Percentiles rank a stretch among this genome's conserved stretches.
These are phyloP conservation scores for Busseola fusca DNA, from an alignment of 2,888 invertebrate genomes.

Conservation along the genomic window DNA sequence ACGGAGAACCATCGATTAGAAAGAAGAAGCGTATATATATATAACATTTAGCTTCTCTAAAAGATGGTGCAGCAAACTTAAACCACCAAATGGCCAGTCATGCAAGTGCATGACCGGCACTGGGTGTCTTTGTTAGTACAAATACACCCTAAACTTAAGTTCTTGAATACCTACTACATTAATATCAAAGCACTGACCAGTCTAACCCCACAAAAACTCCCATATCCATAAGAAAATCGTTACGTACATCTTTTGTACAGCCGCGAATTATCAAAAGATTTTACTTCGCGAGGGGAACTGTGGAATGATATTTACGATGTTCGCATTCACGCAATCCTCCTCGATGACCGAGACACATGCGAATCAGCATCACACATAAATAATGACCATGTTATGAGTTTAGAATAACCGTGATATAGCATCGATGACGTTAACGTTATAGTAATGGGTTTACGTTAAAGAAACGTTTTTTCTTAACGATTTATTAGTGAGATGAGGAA, in stretches of 20 bases:
- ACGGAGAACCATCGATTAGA: too few species aligned
- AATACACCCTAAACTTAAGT: constrained; percentile 22
- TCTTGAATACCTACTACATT: constrained; percentile 1
- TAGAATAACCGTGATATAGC: constrained; percentile 38
- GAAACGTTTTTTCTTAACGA: constrained; percentile 23
- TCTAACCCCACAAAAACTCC: constrained; percentile 18
- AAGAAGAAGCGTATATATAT: background rate
- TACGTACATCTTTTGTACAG: constrained; percentile 32
- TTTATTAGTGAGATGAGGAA: constrained; percentile 3
- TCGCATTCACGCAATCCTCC: constrained; percentile 35
- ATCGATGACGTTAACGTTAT: constrained; percentile 37
- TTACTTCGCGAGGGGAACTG: constrained; percentile 32
- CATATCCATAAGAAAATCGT: constrained; percentile 50
- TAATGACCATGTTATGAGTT: constrained; percentile 43
- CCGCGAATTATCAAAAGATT: constrained; percentile 47
- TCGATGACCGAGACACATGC: constrained; percentile 26
- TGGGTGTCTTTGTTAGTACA: too few species aligned
- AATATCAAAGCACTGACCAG: constrained; percentile 10
- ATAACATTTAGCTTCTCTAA: background rate
- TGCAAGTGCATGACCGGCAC: too few species aligned
- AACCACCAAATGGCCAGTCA: constrained; percentile 18
- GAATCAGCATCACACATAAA: constrained; percentile 15
- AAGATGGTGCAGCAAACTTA: background rate
- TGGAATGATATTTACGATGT: constrained; percentile 32
- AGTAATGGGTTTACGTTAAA: constrained; percentile 22